Evolutionary conservation across 2,888 invertebrate species (phyloP).

Genomic region (Rhagonycha lutea): DNA sequence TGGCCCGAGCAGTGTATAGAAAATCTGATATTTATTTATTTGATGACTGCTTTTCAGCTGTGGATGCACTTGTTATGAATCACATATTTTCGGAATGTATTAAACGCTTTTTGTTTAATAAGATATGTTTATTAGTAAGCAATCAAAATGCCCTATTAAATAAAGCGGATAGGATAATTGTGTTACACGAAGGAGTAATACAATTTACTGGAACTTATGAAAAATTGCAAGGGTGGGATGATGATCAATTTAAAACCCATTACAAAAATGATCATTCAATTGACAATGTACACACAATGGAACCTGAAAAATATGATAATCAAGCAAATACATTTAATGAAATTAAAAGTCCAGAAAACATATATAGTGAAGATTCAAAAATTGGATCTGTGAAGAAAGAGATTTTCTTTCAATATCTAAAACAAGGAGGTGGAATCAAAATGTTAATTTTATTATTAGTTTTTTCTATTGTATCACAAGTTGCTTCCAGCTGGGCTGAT

Average conservation of each 20-base stretch:
- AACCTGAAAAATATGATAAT: constrained; percentile 18
- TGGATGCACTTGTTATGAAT: constrained; percentile 69
- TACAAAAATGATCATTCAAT: background rate
- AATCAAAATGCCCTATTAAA: constrained; percentile 66
- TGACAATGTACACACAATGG: background rate
- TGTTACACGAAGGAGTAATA: constrained; percentile 60
- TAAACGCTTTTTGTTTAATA: constrained; percentile 53
- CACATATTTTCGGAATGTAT: constrained; percentile 69
- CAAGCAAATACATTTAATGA: background rate
- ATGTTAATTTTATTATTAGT: constrained; percentile 34
- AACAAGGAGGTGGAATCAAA: constrained; percentile 39
- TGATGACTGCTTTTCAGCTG: background rate
- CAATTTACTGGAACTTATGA: constrained; percentile 59
- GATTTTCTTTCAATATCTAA: constrained; percentile 42
- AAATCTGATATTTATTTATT: background rate
- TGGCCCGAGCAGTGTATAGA: constrained; percentile 44
- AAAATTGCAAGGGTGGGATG: constrained; percentile 49
- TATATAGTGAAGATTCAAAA: constrained; percentile 41
- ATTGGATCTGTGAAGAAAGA: constrained; percentile 38
- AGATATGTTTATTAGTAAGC: constrained; percentile 65
- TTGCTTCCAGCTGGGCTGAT: constrained; percentile 35
- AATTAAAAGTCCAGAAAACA: constrained; percentile 40
- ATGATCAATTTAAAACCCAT: background rate
- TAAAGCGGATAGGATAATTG: constrained; percentile 57
- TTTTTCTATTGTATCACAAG: constrained; percentile 38